Conservation (phyloP, 2,888 invertebrate species). For the Pasiphila rectangulata region DNA sequence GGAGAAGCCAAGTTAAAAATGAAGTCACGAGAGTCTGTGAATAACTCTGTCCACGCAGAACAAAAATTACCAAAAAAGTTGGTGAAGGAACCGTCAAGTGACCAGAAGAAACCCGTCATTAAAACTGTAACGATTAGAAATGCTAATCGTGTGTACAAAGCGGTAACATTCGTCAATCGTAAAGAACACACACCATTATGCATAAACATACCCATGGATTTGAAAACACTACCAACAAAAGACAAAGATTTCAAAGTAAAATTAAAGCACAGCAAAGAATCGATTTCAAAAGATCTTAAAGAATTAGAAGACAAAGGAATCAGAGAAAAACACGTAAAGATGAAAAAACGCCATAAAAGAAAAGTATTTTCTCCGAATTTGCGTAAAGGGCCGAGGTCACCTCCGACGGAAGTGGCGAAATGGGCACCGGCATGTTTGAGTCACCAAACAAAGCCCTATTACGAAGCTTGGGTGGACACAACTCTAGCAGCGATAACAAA, state of each 20-base stretch:
- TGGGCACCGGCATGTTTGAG: constrained; percentile 54
- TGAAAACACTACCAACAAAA: constrained; percentile 25
- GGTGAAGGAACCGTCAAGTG: not conserved
- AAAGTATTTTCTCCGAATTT: constrained; percentile 16
- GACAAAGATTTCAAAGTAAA: constrained; percentile 5
- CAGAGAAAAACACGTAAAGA: constrained; percentile 14
- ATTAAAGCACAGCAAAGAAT: constrained; percentile 10
- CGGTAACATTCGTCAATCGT: constrained; percentile 53
- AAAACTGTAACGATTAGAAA: constrained; percentile 39
- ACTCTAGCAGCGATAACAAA: constrained; percentile 53
- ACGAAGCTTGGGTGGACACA: constrained; percentile 68
- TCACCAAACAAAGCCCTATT: constrained; percentile 57
- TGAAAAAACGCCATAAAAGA: constrained; percentile 10
- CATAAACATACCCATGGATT: constrained; percentile 47
- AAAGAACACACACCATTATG: constrained; percentile 37
- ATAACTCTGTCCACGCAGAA: too few relatives aligned
- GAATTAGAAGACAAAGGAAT: too few relatives aligned
- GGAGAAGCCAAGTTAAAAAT: too few relatives aligned
- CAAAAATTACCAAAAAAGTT: too few relatives aligned
- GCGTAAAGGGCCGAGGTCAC: constrained; percentile 30
- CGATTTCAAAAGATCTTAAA: not conserved
- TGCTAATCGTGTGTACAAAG: constrained; percentile 43
- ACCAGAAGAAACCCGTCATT: constrained; percentile 43
- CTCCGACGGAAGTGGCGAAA: constrained; percentile 58
- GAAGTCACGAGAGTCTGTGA: too few relatives aligned